Conservation (phyloP, 2,888 invertebrate species). For the Suillia variegata region DNA sequence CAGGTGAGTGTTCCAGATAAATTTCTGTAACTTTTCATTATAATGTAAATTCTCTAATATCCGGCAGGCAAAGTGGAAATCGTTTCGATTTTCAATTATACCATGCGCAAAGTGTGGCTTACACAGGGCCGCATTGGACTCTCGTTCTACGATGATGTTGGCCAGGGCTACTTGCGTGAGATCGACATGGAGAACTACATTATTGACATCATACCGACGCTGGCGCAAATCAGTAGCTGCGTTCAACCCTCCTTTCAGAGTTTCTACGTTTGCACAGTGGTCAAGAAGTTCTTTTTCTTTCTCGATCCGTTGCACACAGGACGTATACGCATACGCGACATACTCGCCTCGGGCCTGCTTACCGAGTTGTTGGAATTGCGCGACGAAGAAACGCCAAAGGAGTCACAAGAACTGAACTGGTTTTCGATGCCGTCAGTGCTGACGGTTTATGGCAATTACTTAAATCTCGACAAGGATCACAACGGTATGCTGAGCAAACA, state of each 20-base stretch:
- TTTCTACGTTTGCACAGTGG: slow-evolving; percentile 96
- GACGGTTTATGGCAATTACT: slow-evolving; percentile 90
- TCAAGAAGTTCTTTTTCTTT: slow-evolving; percentile 95
- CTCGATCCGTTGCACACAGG: slow-evolving; percentile 88
- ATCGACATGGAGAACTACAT: slow-evolving; percentile 94
- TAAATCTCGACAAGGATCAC: slow-evolving; percentile 91
- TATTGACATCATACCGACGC: slow-evolving; percentile 87
- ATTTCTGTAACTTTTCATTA: background rate
- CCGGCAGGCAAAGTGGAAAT: slow-evolving; percentile 74
- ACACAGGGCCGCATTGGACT: slow-evolving; percentile 93
- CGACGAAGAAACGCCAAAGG: slow-evolving; percentile 83
- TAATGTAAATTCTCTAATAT: background rate
- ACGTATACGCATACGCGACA: slow-evolving; percentile 87
- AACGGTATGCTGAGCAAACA: slow-evolving; percentile 94
- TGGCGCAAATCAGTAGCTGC: slow-evolving; percentile 87
- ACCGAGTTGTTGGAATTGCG: slow-evolving; percentile 89
- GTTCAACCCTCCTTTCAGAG: slow-evolving; percentile 92
- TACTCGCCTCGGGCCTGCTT: slow-evolving; percentile 77
- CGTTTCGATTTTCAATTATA: slow-evolving; percentile 90
- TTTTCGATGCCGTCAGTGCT: slow-evolving; percentile 89
- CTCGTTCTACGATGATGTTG: slow-evolving; percentile 90
- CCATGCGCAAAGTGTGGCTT: slow-evolving; percentile 93
- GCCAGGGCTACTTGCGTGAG: slow-evolving; percentile 88
- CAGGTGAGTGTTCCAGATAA: slow-evolving; percentile 62
- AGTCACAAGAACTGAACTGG: slow-evolving; percentile 86